Evolutionary conservation across 2,113 vertebrate genomes (phyloP), one percentile per base, ranked within the genome.

Genomic region (Atrichornis clamosus): DNA sequence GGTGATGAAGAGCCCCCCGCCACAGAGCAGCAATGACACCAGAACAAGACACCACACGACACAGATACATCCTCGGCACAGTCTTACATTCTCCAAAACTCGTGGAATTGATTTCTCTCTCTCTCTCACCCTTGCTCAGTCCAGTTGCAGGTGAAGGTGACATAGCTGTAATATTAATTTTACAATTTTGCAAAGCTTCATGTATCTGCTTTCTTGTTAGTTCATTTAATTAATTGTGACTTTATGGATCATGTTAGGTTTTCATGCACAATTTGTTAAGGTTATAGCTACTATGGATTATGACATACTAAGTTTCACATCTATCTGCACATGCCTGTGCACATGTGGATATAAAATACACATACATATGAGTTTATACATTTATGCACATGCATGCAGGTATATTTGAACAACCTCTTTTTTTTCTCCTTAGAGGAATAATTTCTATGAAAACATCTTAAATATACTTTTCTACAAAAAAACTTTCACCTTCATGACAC

Each of bases 1-100:
- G 89, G 87, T 52, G 92, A 95, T 90, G 89, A 80, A 79, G 55
- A 90, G 52, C 81, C 90, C 93, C 95, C 93, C 53, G 1, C 68
- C 86, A 86, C 92, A 84, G 65, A 95, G 76, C 28, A 81, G 95
- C 95, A 97, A 72, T 21, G 91, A 97, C 97, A 98, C 87, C 92
- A 95, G 86, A 82, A 98, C 97, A 96, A 93, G 93, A 98, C 97
- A 97, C n/a, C 96, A 98, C 97, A 97, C 85, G 85, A 98, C 97
- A 97, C 85, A 96, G 91, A 96, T 84, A 96, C 91, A 84, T 90
- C 96, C 97, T 94, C 44, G 7, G 90, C 58, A 78, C 89, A 93
- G 93, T 96, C 98, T 98, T 98, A 98, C 98, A 98, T 98, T 98
- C 98, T 98, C 98, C 98, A 98, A 98, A 98, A 98, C 95, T 98